Evolutionary conservation across 2,113 vertebrate species (phyloP), one percentile per base, ranked within the genome.

Genomic region (Scomber scombrus): DNA sequence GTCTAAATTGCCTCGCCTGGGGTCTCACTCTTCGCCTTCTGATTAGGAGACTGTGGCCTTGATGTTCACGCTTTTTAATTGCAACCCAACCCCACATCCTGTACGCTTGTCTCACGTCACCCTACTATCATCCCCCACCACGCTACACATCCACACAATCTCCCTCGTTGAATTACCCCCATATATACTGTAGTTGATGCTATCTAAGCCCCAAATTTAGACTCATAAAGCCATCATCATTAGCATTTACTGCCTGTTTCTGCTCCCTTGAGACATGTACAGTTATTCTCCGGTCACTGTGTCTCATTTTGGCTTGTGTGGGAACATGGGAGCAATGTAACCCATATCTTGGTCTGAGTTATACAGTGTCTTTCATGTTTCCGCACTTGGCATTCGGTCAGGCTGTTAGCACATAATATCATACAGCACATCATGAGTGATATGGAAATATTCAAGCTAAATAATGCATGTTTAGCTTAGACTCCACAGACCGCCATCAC

Each of bases 51-150:
- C 90, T 90, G 90, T 89, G 82, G 91, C 92, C 91, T 93, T 94
- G 92, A 95, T 94, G 91, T 95, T 91, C 92, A 85, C 86, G 88
- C 90, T 88, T 93, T 95, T 94, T 94, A 95, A 95, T 95, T 93
- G 91, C 92, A 92, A 89, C 68, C 80, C 85, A 87, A 74, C 85
- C 85, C 89, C 89, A 79, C 88, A 89, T 86, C 81, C 75, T 90
- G 75, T 88, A 73, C 11, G 65, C 86, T 83, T 87, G 80, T 90
- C 76, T 89, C 75, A 81, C 23, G 54, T 56, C 79, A 61, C 18
- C 65, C 67, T 46, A 75, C 49, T 19, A 62, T 63, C 62, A 70
- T 61, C 84, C 21, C 77, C 56, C 50, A 2, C 76, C 71, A 78
- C 71, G 66, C 54, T 71, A 60, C 80, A 68, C 73, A 84, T 84